Evolutionary conservation across 2,888 invertebrate species (phyloP), one percentile per base, ranked within the genome.

Genomic region (Erebia palarica): DNA sequence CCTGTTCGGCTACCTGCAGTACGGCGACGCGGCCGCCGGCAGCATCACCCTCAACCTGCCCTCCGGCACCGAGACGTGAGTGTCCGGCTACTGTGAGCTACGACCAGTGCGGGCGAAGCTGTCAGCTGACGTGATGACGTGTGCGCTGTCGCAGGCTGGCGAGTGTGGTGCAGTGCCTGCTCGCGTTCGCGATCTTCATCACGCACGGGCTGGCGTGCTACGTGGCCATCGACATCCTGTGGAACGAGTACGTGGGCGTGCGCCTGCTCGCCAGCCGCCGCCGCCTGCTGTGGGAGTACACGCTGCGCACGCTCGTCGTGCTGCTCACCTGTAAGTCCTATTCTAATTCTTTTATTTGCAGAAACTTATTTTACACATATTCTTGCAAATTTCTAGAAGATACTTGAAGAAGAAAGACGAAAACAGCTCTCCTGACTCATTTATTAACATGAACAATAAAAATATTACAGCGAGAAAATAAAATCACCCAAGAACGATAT

Each of bases 181-280:
- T 97, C 64, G 96, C 97, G 0, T 89, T 96, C 75, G 96, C 97
- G 0, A 98, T 99, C 78, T 98, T 96, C 89, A 95, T 99, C 69
- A 97, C 98, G 0, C 99, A 99, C 86, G 97, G 97, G 0, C 93
- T 99, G 51, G 98, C 99, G 81, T 97, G 98, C 87, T 99, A 99
- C 88, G 99, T 99, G 1, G 98, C 99, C 9, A 96, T 99, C 79
- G 97, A 97, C 81, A 98, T 99, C 77, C 94, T 97, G 61, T 98
- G 98, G 98, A 97, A 97, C 80, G 95, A 96, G 70, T 97, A 96
- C 84, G 83, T 93, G 72, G 88, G 92, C 47, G 76, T 77, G 53
- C 89, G 96, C 10, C 88, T 96, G 60, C 94, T 95, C 64, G 94
- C 95, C 81, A 94, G 93, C 85, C 92, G 94, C 7, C 93, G 94